Evolutionary conservation across 2,888 invertebrate species (phyloP), one percentile per base, ranked within the genome.

Genomic region (Desoria tigrina): DNA sequence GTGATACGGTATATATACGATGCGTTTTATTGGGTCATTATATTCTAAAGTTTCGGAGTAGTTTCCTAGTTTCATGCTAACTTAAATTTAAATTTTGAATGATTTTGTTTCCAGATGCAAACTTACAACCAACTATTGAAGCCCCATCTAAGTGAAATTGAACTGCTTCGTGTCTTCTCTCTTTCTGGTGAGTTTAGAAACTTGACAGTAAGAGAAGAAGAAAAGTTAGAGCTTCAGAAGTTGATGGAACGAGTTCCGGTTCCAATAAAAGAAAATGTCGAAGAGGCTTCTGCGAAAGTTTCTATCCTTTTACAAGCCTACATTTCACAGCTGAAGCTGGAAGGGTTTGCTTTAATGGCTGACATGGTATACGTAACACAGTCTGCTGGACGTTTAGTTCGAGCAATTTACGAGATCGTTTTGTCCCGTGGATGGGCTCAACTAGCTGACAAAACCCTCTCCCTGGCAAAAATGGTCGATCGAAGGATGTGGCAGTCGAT

Each of bases 291-390:
- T 66, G 99, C 99, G 0, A 99, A 99, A 79, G 83, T 96, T 28
- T 97, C 97, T 80, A 94, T 96, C 9, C 81, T 98, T 0, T 84
- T 97, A 0, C 97, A 65, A 81, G 96, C 98, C 0, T 99, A 97
- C 82, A 98, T 99, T 72, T 99, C 98, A 0, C 97, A 98, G 80
- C 81, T 99, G 75, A 98, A 97, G 81, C 83, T 99, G 62, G 99
- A 99, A 78, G 98, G 99, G 0, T 98, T 99, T 80, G 97, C 98
- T 0, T 83, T 99, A 1, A 97, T 98, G 93, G 92, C 96, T 0
- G 99, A 99, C 80, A 99, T 99, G 98, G 95, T 98, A 2, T 99
- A 94, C 79, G 93, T 99, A 0, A 97, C 98, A 0, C 99, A 99
- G 81, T 96, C 95, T 0, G 99, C 99, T 0, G 90, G 92, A 1